Percentiles rank a stretch among this genome's conserved stretches.
phyloP scores from a whole-genome alignment of 2,888 invertebrate genomes.

The Villa cingulata region DNA sequence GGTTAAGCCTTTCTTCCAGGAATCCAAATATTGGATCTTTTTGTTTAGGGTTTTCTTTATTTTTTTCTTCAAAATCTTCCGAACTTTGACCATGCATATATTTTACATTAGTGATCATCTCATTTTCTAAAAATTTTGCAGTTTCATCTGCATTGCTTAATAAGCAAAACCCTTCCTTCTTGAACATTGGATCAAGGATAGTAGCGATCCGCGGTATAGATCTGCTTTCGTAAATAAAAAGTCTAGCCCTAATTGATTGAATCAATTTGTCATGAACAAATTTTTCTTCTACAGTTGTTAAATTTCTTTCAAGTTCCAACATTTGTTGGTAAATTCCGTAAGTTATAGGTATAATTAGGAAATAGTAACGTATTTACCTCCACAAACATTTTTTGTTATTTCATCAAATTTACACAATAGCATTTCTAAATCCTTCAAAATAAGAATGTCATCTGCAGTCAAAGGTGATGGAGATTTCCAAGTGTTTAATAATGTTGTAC shows the following conservation, averaged over 20 bases:
- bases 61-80: background rate
- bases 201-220: background rate
- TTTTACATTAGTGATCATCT: background rate
- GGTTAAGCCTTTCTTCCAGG: background rate
- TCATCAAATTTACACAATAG: background rate
- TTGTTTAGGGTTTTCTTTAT: background rate
- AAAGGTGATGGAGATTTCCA: background rate
- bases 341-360: background rate
- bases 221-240: background rate
- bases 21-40: background rate
- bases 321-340: background rate
- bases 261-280: background rate
- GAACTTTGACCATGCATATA: background rate
- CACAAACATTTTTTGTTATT: background rate
- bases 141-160: background rate
- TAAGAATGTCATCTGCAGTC: background rate
- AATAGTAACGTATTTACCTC: background rate
- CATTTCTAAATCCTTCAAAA: background rate
- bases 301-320: background rate
- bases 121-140: background rate
- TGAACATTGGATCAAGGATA: background rate
- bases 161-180: constrained; percentile 1
- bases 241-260: background rate
- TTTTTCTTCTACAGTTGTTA: background rate
- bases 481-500: background rate